These are phyloP conservation scores for Myotis davidii DNA, from an alignment of 2,113 vertebrate genomes.

Conservation along the genomic window DNA sequence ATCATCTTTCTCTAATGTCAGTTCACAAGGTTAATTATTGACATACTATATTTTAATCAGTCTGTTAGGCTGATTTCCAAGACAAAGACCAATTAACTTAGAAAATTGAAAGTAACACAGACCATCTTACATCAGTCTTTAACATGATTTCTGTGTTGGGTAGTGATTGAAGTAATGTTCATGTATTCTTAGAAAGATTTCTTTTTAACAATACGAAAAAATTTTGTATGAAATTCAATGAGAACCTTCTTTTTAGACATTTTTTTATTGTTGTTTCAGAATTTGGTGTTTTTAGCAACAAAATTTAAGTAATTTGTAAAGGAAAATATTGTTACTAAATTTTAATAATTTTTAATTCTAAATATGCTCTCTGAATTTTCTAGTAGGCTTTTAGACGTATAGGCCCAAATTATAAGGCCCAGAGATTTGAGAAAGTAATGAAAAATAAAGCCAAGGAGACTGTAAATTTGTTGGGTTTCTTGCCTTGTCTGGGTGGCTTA, in stretches of 20 bases:
- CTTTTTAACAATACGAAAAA: not conserved
- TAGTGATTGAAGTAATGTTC: slow-evolving; percentile 41
- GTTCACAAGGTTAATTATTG: not conserved
- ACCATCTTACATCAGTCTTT: not conserved
- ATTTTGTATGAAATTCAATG: not conserved
- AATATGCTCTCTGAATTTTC: slow-evolving; percentile 29
- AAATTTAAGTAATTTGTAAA: slow-evolving; percentile 22
- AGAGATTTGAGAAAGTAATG: slow-evolving; percentile 1
- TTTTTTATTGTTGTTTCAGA: not conserved
- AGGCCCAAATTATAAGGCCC: not conserved
- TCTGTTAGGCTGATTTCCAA: not conserved
- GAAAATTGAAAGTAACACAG: slow-evolving; percentile 4
- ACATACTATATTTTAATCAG: not conserved
- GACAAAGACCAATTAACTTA: not conserved
- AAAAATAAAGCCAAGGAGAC: not conserved
- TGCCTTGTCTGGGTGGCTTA: not conserved
- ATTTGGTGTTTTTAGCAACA: not conserved
- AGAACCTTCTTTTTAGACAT: not conserved
- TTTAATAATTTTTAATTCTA: slow-evolving; percentile 5
- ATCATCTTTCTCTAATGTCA: not conserved
- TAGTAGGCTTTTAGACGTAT: slow-evolving; percentile 26
- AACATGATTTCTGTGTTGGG: slow-evolving; percentile 7
- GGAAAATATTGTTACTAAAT: not conserved
- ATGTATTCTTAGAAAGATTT: not conserved
- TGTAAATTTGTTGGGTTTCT: not conserved